Conservation (phyloP, 2,888 invertebrate species). For the Unio delphinus region DNA sequence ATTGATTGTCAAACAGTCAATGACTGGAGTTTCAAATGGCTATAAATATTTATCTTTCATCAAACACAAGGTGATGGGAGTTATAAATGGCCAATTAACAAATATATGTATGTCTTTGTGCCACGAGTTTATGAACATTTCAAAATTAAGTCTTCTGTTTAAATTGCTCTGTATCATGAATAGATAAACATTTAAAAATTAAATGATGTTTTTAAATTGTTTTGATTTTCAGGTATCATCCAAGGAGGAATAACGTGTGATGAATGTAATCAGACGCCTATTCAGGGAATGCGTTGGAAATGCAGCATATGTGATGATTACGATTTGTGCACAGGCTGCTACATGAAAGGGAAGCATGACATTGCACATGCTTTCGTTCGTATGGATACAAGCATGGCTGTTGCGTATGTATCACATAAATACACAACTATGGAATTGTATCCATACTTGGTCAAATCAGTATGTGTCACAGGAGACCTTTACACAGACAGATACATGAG, state of each 20-base stretch:
- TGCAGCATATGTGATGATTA: constrained; percentile 84
- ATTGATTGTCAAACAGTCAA: too few relatives aligned
- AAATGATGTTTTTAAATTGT: not conserved
- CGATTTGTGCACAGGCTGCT: constrained; percentile 86
- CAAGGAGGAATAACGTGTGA: constrained; percentile 86
- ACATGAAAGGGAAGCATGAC: constrained; percentile 86
- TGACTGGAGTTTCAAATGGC: too few relatives aligned
- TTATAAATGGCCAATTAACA: too few relatives aligned
- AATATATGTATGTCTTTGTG: too few relatives aligned
- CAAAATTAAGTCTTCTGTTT: not conserved
- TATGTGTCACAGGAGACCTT: too few relatives aligned
- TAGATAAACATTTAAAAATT: too few relatives aligned
- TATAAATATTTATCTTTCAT: too few relatives aligned
- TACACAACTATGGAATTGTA: not conserved
- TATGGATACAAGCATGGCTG: constrained; percentile 76
- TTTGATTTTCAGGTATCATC: constrained; percentile 78
- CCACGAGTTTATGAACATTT: too few relatives aligned
- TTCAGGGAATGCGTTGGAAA: constrained; percentile 86
- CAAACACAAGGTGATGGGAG: too few relatives aligned
- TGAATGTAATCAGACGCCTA: constrained; percentile 81
- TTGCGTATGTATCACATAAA: constrained; percentile 25
- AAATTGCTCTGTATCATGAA: not conserved
- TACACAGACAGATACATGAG: too few relatives aligned
- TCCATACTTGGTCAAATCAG: not conserved
- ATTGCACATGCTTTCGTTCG: constrained; percentile 82